These are phyloP conservation scores for Manduca sexta DNA, from an alignment of 1,140 invertebrate genomes.

Conservation along the genomic window DNA sequence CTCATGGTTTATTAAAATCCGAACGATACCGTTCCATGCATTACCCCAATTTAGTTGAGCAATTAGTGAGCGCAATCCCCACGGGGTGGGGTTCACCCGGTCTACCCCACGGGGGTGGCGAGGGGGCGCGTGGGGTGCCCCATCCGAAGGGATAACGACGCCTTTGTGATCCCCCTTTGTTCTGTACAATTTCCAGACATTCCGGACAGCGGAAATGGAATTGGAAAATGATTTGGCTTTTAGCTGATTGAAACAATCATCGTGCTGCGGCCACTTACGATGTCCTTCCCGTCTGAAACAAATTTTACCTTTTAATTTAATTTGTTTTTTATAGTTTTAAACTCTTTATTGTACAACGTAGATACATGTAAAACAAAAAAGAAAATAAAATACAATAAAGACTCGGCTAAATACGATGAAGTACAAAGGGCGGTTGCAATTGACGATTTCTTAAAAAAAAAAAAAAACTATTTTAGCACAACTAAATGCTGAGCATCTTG, in stretches of 20 bases:
- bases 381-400: too few species aligned
- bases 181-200: conserved; percentile 46
- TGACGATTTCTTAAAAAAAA: too few species aligned
- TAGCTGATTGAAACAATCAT: conserved; percentile 56
- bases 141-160: conserved; percentile 20
- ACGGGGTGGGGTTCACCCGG: conserved; percentile 31
- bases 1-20: conserved; percentile 67
- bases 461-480: too few species aligned
- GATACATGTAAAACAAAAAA: too few species aligned
- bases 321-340: too few species aligned
- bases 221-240: conserved; percentile 69
- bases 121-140: conserved; percentile 17
- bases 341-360: too few species aligned
- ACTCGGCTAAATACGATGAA: too few species aligned
- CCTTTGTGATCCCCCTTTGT: conserved; percentile 52
- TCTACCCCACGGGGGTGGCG: conserved; percentile 18
- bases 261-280: too few species aligned
- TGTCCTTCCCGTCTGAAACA: too few species aligned
- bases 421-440: too few species aligned
- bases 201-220: conserved; percentile 60
- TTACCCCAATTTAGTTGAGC: conserved; percentile 67
- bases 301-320: too few species aligned
- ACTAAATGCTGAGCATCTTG: too few species aligned
- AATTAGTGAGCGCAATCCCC: conserved; percentile 64
- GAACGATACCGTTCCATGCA: conserved; percentile 49